Evolutionary conservation across 2,888 invertebrate genomes (phyloP).

Genomic region (Zele albiditarsus): DNA sequence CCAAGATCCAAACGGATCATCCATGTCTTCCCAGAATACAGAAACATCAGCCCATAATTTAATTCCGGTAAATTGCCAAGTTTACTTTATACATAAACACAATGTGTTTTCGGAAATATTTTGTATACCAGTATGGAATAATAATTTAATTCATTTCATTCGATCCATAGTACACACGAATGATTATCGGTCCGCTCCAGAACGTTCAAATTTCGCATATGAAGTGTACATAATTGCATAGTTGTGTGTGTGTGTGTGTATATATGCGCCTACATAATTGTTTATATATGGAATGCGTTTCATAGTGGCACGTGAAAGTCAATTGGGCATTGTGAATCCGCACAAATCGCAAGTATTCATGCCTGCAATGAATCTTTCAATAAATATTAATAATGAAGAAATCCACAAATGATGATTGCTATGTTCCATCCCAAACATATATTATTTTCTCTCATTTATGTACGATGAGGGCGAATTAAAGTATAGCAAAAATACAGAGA

Average conservation of each 20-base stretch:
- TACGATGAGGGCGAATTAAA: not conserved
- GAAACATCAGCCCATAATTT: conserved; percentile 7
- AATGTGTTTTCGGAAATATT: not conserved
- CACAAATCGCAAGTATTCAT: not conserved
- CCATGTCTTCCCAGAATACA: conserved; percentile 34
- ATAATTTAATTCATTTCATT: not conserved
- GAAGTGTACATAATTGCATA: not conserved
- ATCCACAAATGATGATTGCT: not conserved
- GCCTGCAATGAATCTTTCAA: not conserved
- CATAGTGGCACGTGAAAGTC: conserved; percentile 5
- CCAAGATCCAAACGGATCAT: conserved; percentile 37
- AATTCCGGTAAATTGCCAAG: conserved; percentile 9
- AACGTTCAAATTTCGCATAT: conserved; percentile 20
- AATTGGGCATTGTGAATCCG: not conserved
- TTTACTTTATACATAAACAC: not conserved
- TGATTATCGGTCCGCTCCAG: conserved; percentile 25
- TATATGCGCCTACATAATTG: not conserved
- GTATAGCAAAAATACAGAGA: not conserved
- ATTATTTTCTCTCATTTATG: not conserved
- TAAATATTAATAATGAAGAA: not conserved
- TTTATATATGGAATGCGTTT: not conserved
- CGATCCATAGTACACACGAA: not conserved
- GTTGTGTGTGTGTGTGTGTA: not conserved
- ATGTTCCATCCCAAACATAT: not conserved
- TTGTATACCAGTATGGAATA: not conserved